Base-by-base conservation (phyloP, 2,888 invertebrate species). In the Dryobotodes eremita region DNA sequence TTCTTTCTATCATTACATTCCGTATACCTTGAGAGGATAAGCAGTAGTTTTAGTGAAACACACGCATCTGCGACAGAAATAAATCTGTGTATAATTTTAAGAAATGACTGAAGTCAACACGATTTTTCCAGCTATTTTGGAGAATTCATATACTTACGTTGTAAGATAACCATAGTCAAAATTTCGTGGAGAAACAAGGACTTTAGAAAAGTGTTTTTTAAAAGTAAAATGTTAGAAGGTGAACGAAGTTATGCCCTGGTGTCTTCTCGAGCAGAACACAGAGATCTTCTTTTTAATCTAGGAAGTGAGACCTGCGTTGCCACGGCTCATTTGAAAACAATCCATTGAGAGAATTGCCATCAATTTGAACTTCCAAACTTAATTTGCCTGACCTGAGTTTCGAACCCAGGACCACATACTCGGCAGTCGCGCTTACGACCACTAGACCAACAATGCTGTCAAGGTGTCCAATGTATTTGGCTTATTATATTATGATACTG, bases 211-310 rank as follows among this genome's bases (percentile, higher is more conserved):
- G 0, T 3, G 0, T 48, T 71, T 48, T 71, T 20, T 3, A 36
- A 42, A 42, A 31, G 10, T 36, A 57, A 90, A 93, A 88, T 97
- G 97, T 97, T 79, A 91, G 97, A 97, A 95, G 96, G 95, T 92
- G 97, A 97, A 97, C 97, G 97, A 97, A 97, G 97, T 95, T 90
- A 85, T 89, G 92, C 95, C 92, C 94, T 94, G 88, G 86, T 91
- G 91, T 91, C 97, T 97, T 91, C 68, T 93, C 90, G 94, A 93
- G 95, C 91, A 91, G 91, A 92, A 95, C 97, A 97, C 97, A 97
- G 97, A 97, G 96, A 97, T 93, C 95, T 92, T 95, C 96, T 89
- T 85, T 80, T 94, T 94, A 78, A 81, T 97, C 84, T 97, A 92
- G 97, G 97, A 96, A 96, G 90, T 92, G 80, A 77, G 65, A 57